phyloP scores from a whole-genome alignment of 2,888 invertebrate species.

The Isoperla grammatica region DNA sequence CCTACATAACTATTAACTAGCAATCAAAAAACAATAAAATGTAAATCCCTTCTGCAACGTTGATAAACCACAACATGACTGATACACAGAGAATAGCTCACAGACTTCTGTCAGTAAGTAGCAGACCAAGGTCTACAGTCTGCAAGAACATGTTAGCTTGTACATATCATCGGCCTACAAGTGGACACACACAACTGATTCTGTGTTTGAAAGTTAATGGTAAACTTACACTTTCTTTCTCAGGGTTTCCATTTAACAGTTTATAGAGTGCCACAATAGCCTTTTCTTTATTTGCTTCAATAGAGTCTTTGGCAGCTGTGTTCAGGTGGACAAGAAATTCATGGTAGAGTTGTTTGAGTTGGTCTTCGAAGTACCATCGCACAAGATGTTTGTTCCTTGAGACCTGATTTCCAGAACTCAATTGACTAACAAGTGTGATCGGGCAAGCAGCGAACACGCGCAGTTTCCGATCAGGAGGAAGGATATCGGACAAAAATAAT shows the following conservation, averaged over 20 bases:
- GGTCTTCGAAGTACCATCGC: constrained; percentile 86
- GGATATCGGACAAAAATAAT: constrained; percentile 64
- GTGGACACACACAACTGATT: too few relatives aligned
- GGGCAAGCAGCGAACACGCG: constrained; percentile 61
- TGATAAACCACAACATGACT: too few relatives aligned
- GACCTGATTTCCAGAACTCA: constrained; percentile 57
- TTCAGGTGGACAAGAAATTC: constrained; percentile 67
- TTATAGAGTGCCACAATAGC: constrained; percentile 69
- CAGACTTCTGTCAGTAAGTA: too few relatives aligned
- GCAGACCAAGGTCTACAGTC: too few relatives aligned
- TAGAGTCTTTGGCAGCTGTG: constrained; percentile 67
- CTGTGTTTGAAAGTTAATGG: too few relatives aligned
- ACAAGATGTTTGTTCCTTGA: constrained; percentile 60
- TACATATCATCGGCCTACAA: too few relatives aligned
- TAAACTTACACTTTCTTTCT: constrained; percentile 71
- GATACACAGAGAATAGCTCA: too few relatives aligned
- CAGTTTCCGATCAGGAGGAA: constrained; percentile 61
- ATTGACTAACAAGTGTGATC: constrained; percentile 50
- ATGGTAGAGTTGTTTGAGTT: constrained; percentile 63
- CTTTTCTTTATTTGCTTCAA: constrained; percentile 75
- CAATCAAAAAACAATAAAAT: too few relatives aligned
- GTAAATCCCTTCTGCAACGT: too few relatives aligned
- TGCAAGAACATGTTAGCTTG: too few relatives aligned
- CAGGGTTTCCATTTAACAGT: constrained; percentile 69
- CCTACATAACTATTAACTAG: too few relatives aligned